Evolutionary conservation across 1,140 invertebrate species (phyloP), one percentile per base, ranked within the genome.

Genomic region (Bombus breviceps): DNA sequence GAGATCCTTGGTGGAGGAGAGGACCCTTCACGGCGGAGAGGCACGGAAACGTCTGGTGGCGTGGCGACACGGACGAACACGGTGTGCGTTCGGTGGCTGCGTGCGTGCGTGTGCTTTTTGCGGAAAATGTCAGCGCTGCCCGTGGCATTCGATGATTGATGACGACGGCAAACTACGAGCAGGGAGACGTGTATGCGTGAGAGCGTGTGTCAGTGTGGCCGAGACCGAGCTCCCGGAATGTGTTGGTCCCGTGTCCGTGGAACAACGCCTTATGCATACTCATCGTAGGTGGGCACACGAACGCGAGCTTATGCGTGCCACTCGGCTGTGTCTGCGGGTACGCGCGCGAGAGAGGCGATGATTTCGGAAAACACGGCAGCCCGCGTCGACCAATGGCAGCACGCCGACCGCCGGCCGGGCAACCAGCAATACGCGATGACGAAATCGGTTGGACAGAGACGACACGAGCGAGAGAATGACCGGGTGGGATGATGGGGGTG

Each of bases 91-190:
- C 84, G 81, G 71, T 83, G 86, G 53, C 78, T 87, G 84, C 85
- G 90, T 87, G 79, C 80, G 76, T 88, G 83, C 86, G 89, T 89
- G 91, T 92, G 88, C 90, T 93, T 92, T 92, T 92, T 92, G 92
- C 89, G 91, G 90, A 92, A 92, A 92, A 92, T 90, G 90, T 92
- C 88, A 90, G 88, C 87, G 90, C 92, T 94, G 93, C 86, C 89
- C 87, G 90, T 94, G 93, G 93, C 93, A 92, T 92, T 93, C 91
- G 92, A 94, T 94, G 94, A 94, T 94, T 94, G 93, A 94, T 94
- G 94, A 94, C 93, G 92, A 93, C 91, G 92, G 89, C 88, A 76
- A 86, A 84, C 85, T 86, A 77, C 85, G 80, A 25, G 72, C 72
- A 18, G 41, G 32, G 47, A 25, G 47, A 15, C 41, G 78, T 81